phyloP scores from a whole-genome alignment of 2,797 vertebrate genomes.

The Hafferia zeledoni region DNA sequence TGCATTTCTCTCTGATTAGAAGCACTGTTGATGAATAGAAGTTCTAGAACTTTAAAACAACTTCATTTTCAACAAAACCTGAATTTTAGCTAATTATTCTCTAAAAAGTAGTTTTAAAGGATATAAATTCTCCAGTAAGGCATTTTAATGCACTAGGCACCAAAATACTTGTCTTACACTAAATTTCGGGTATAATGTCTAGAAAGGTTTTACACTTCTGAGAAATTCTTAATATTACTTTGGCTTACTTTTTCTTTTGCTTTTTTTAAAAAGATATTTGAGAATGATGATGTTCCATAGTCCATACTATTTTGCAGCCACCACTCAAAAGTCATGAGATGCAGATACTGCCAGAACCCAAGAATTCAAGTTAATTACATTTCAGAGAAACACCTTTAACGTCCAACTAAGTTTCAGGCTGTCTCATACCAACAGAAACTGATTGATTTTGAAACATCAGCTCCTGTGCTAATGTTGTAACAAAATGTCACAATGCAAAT shows the following conservation, averaged over 20 bases:
- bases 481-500: constrained; percentile 81
- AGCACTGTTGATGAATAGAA: background rate
- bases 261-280: background rate
- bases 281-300: background rate
- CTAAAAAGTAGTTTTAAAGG: background rate
- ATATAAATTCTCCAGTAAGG: background rate
- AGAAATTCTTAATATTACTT: background rate
- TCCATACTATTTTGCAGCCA: background rate
- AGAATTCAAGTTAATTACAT: background rate
- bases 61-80: background rate
- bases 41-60: background rate
- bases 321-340: background rate
- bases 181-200: background rate
- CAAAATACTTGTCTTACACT: background rate
- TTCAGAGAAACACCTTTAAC: background rate
- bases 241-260: background rate
- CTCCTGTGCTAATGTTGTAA: constrained; percentile 63
- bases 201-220: background rate
- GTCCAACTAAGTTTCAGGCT: background rate
- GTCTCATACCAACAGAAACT: background rate
- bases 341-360: background rate
- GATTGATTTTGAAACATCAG: constrained; percentile 73
- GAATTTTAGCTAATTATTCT: background rate
- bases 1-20: background rate
- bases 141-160: background rate